Base-by-base conservation (phyloP, 2,113 vertebrate species). In the Catagonus wagneri region DNA sequence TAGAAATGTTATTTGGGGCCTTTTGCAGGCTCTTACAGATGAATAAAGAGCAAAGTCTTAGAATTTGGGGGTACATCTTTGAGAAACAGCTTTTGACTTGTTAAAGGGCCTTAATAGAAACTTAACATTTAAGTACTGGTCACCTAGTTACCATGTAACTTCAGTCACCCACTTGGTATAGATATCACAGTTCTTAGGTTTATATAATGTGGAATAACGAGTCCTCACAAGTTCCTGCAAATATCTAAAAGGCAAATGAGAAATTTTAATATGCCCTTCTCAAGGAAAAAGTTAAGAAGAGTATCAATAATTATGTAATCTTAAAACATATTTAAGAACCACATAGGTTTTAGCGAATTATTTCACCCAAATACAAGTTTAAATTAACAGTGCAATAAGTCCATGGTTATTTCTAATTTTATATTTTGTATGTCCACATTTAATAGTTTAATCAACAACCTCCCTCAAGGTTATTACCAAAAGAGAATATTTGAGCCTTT, bases 361-460 rank as follows among this genome's bases (percentile, higher is more conserved):
- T 88, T 94, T 90, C 58, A 78, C 93, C 39, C 93, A 93, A 93
- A 65, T 91, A 93, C 88, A 83, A 32, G 69, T 83, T 97, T 4
- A 84, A 97, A 97, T 34, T 93, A 84, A 60, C 6, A 80, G 0
- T 9, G 13, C 16, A 52, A 60, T 69, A 90, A 93, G 44, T 22
- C 13, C 32, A 83, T 79, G 16, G 87, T 93, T 78, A 23, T 44
- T 91, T 85, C 7, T n/a, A 92, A 54, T 22, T 16, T 89, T 79
- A 84, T 89, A 54, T 52, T 90, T 72, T 89, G 15, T 44, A 39
- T 65, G 65, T 87, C 80, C 54, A n/a, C 12, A 0, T 23, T 90
- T 69, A 94, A 3, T 66, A 66, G 1, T 14, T 69, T 92, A 95
- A 90, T 91, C 50, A 96, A 19, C 34, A 61, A 2, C 13, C 52